A percentile compares a stretch with the other conserved stretches of the same genome.
phyloP scores from a whole-genome alignment of 92 coral and sea anemone species.

The Diadumene lineata region DNA sequence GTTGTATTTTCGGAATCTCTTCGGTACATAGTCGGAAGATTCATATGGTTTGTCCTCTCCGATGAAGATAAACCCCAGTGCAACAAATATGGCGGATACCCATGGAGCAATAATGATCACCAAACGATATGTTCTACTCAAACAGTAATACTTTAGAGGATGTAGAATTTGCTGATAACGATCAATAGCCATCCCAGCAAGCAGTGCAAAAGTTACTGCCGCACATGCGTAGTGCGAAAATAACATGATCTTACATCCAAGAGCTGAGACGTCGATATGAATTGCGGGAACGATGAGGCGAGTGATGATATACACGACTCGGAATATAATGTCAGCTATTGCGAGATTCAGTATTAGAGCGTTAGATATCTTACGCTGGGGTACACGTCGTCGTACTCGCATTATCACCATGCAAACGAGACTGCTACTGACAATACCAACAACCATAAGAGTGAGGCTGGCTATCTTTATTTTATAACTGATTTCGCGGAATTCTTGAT shows the following conservation, averaged over 20 bases:
- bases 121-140: neutral
- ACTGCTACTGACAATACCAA: constrained; percentile 52
- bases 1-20: neutral
- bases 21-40: neutral
- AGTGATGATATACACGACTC: constrained; percentile 26
- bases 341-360: constrained; percentile 21
- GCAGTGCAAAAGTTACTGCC: constrained; percentile 56
- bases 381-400: constrained; percentile 12
- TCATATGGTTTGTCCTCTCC: constrained; percentile 11
- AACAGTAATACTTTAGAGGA: constrained; percentile 40
- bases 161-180: constrained; percentile 62
- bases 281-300: constrained; percentile 16
- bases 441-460: constrained; percentile 21
- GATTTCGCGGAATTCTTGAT: neutral
- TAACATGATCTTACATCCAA: constrained; percentile 46
- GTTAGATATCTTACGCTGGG: constrained; percentile 13
- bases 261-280: neutral
- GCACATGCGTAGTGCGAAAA: constrained; percentile 55
- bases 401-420: constrained; percentile 59
- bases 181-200: constrained; percentile 73
- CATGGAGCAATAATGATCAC: neutral
- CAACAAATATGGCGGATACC: constrained; percentile 7
- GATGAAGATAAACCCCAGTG: constrained; percentile 19
- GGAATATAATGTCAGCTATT: constrained; percentile 25
- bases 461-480: neutral